A percentile compares a stretch with the other conserved stretches of the same genome.
Evolutionary conservation across 2,888 invertebrate genomes (phyloP).

Genomic region (Lycia hirtaria): DNA sequence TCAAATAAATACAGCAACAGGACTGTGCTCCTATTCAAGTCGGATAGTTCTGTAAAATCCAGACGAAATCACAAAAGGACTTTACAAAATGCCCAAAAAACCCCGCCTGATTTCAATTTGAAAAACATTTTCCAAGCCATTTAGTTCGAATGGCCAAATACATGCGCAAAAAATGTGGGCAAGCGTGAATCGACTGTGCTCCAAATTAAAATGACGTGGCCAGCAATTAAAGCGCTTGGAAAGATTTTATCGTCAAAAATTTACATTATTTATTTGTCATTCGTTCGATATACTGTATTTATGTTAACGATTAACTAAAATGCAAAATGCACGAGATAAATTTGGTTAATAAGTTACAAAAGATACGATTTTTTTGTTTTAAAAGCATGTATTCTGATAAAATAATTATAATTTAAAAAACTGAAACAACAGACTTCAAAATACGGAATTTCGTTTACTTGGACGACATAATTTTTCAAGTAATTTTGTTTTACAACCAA

Average conservation of each 20-base stretch:
- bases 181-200: slow-evolving; percentile 5
- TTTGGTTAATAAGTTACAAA: not conserved
- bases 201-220: slow-evolving; percentile 16
- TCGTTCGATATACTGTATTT: slow-evolving; percentile 2
- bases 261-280: slow-evolving; percentile 15
- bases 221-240: slow-evolving; percentile 10
- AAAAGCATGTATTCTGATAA: too few species aligned
- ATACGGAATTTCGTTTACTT: too few species aligned
- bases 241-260: slow-evolving; percentile 9
- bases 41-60: slow-evolving; percentile 11
- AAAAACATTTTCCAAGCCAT: slow-evolving; percentile 25
- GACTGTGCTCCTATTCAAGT: not conserved
- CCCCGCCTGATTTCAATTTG: slow-evolving; percentile 13
- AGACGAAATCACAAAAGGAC: slow-evolving; percentile 8
- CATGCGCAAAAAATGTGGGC: slow-evolving; percentile 13
- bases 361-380: not conserved
- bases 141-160: slow-evolving; percentile 23
- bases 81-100: slow-evolving; percentile 11
- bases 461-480: too few species aligned
- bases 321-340: not conserved
- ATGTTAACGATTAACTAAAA: not conserved
- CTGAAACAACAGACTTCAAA: too few species aligned
- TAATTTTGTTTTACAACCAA: too few species aligned
- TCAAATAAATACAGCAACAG: not conserved
- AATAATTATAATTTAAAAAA: too few species aligned